Conservation (phyloP, 2,888 invertebrate genomes). For the Trissolcus brochymenae region DNA sequence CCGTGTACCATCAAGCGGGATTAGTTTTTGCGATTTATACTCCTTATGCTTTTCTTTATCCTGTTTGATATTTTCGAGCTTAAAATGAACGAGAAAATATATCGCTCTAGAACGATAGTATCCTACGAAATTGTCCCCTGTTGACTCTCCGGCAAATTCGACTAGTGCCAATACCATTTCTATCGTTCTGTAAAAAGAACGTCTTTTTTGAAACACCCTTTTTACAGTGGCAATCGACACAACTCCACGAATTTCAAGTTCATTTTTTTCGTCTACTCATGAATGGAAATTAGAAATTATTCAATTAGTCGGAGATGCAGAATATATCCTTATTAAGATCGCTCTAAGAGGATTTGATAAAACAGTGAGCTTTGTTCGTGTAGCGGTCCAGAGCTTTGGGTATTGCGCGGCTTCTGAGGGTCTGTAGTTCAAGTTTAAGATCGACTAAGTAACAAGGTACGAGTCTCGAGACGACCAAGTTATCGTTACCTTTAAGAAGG, state of each 20-base stretch:
- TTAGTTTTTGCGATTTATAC: conserved; percentile 41
- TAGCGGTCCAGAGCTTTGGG: conserved; percentile 39
- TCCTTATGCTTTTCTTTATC: conserved; percentile 36
- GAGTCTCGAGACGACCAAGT: conserved; percentile 21
- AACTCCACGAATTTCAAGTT: background rate
- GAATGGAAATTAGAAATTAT: conserved; percentile 68
- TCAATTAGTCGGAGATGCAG: conserved; percentile 71
- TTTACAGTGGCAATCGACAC: no score
- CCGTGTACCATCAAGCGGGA: conserved; percentile 43
- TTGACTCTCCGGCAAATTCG: no score
- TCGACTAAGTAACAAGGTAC: conserved; percentile 38
- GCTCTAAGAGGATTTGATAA: conserved; percentile 70
- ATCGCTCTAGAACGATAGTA: background rate
- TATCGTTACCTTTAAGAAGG: conserved; percentile 47
- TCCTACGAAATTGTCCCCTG: no score
- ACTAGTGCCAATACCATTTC: no score
- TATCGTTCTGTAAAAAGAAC: no score
- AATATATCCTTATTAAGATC: conserved; percentile 68
- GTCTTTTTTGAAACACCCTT: no score
- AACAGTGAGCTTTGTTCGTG: conserved; percentile 29
- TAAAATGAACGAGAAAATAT: conserved; percentile 21
- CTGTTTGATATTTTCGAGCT: conserved; percentile 29
- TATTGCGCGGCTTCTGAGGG: conserved; percentile 34
- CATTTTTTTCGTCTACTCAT: conserved; percentile 26
- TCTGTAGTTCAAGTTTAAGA: conserved; percentile 43